Percentiles rank a stretch among this genome's conserved stretches.
phyloP scores from a whole-genome alignment of 1,140 invertebrate genomes.

The Carposina sasakii region DNA sequence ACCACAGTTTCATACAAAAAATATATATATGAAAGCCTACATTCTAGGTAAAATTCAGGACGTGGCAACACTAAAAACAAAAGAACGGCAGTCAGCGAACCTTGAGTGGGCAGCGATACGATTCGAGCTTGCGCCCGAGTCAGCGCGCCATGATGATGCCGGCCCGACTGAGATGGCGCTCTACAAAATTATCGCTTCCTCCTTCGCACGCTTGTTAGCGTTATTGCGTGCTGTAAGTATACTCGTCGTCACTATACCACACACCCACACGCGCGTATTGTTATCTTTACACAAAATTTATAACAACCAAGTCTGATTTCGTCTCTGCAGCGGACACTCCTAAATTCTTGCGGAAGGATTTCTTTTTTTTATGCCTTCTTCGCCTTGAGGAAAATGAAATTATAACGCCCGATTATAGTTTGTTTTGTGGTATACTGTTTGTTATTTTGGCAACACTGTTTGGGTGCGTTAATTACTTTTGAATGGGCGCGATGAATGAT shows the following conservation, averaged over 20 bases:
- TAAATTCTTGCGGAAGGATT: slow-evolving; percentile 69
- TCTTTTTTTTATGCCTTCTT: slow-evolving; percentile 46
- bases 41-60: slow-evolving; percentile 20
- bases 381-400: slow-evolving; percentile 56
- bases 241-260: slow-evolving; percentile 66
- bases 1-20: too few species aligned
- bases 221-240: slow-evolving; percentile 71
- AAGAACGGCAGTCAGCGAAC: slow-evolving; percentile 74
- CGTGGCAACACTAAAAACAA: slow-evolving; percentile 71
- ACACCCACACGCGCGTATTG: slow-evolving; percentile 67
- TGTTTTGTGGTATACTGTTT: slow-evolving; percentile 34
- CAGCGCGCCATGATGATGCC: slow-evolving; percentile 68
- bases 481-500: slow-evolving; percentile 22
- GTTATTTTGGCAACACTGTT: slow-evolving; percentile 45
- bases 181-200: slow-evolving; percentile 38
- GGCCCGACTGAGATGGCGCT: slow-evolving; percentile 46
- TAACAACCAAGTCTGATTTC: slow-evolving; percentile 67
- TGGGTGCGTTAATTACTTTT: slow-evolving; percentile 21
- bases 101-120: slow-evolving; percentile 74
- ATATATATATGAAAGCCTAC: too few species aligned
- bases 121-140: slow-evolving; percentile 72
- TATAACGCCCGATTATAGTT: slow-evolving; percentile 54
- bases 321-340: slow-evolving; percentile 62
- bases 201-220: slow-evolving; percentile 66
- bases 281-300: slow-evolving; percentile 72